A percentile compares a stretch with the other conserved stretches of the same genome.
These are phyloP conservation scores for Ditylenchus dipsaci DNA, from an alignment of 1,140 invertebrate species.

Conservation along the genomic window DNA sequence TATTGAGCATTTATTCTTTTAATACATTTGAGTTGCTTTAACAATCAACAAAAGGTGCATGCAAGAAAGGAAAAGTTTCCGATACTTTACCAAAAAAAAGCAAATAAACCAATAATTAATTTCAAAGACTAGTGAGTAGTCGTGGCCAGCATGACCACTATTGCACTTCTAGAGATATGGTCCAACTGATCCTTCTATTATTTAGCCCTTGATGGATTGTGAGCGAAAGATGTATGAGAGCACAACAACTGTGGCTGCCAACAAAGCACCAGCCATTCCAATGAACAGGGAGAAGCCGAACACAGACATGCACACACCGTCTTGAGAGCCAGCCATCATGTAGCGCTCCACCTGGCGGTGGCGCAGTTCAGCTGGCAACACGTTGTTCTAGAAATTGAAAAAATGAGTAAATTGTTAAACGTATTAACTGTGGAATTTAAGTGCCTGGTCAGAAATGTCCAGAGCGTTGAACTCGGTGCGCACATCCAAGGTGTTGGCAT, in stretches of 20 bases:
- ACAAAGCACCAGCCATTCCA: conserved; percentile 39
- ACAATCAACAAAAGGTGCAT: background rate
- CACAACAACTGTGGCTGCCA: conserved; percentile 46
- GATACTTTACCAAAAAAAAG: background rate
- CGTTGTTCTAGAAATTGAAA: conserved; percentile 4
- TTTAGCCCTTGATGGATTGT: conserved; percentile 1
- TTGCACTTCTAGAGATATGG: background rate
- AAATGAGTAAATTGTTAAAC: background rate
- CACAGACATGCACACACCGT: conserved; percentile 47
- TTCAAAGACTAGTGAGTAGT: conserved; percentile 1
- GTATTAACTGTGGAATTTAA: too few species aligned
- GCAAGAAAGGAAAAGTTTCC: background rate
- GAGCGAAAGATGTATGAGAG: conserved; percentile 40
- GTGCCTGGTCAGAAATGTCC: conserved; percentile 46
- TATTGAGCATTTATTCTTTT: too few species aligned
- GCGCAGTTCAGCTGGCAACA: conserved; percentile 7
- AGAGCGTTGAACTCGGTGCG: conserved; percentile 52
- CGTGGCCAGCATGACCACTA: background rate
- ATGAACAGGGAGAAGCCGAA: conserved; percentile 54
- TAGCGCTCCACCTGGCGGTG: background rate
- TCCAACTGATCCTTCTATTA: background rate
- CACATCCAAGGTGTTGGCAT: conserved; percentile 49
- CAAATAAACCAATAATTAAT: conserved; percentile 4
- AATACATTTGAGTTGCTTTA: background rate
- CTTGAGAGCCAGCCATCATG: conserved; percentile 24